Evolutionary conservation across 1,140 invertebrate genomes (phyloP), one percentile per base, ranked within the genome.

Genomic region (Sminthurinus signatus): DNA sequence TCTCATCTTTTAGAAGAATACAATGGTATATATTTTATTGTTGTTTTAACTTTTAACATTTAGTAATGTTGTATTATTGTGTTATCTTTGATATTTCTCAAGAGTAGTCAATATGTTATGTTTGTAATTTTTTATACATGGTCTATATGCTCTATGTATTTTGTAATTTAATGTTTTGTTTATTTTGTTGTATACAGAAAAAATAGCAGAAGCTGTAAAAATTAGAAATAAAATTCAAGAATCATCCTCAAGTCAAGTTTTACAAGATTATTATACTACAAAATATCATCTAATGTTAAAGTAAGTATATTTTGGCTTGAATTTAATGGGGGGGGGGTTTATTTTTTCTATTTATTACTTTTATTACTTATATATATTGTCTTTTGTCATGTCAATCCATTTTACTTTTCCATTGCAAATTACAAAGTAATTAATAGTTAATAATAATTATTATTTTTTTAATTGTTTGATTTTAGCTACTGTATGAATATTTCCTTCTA

Each of bases 401-500:
- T 48, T 62, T 25, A 19, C 54, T 5, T 36, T 56, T 15, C 8
- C 12, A 56, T 17, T 56, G 31, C 10, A 12, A 14, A 19, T 56
- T n/a, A n/a, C n/a, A n/a, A n/a, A n/a, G n/a, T n/a, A n/a, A n/a
- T 36, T 36, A 36, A 8, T 36, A 15, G 32, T 5, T 36, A 36
- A 36, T 36, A 36, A 36, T 36, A 8, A 8, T 5, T 15, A 8
- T 5, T 36, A 36, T 36, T 36, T 52, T 42, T 56, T 46, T 52
- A 32, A 62, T 68, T 71, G 70, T 61, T 67, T 64, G 59, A 69
- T 76, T 80, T 66, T 70, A 85, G 83, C 76, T 95, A 96, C 74
- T 88, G 85, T 69, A 84, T 83, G 21, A 94, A 95, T 75, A 85
- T 95, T 23, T 82, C 83, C 28, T 93, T 90, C 77, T 96, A 93